These are phyloP conservation scores for Ranitomeya variabilis DNA, from an alignment of 2,113 vertebrate genomes.

Conservation along the genomic window DNA sequence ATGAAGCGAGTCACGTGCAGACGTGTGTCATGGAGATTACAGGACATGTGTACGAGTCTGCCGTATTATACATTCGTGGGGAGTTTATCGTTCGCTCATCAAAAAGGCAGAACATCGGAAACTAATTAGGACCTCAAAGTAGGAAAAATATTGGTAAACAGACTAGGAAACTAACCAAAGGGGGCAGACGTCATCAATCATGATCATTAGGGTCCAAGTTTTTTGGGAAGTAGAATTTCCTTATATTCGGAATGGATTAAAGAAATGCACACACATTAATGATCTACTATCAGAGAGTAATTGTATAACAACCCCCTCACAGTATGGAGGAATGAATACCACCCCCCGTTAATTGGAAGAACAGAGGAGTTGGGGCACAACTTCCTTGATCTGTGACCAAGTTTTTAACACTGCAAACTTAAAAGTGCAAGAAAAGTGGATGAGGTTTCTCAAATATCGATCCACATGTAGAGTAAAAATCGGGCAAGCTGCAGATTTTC, in stretches of 20 bases:
- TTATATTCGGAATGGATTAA: no score
- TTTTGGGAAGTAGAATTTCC: no score
- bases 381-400: no score
- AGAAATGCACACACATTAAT: no score
- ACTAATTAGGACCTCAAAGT: not conserved
- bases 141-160: not conserved
- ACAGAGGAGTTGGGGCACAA: no score
- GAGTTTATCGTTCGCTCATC: not conserved
- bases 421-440: no score
- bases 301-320: not conserved
- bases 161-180: not conserved
- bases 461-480: no score
- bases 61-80: not conserved
- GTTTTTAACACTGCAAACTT: no score
- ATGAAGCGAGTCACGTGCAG: constrained; percentile 19
- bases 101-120: not conserved
- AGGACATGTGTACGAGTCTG: not conserved
- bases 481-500: no score
- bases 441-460: no score
- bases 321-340: not conserved
- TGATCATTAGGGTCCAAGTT: not conserved
- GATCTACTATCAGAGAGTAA: not conserved
- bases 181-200: not conserved
- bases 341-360: not conserved
- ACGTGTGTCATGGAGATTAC: not conserved